A percentile compares a stretch with the other conserved stretches of the same genome.
Conservation (phyloP, 2,888 invertebrate species). For the Steinernema carpocapsae region DNA sequence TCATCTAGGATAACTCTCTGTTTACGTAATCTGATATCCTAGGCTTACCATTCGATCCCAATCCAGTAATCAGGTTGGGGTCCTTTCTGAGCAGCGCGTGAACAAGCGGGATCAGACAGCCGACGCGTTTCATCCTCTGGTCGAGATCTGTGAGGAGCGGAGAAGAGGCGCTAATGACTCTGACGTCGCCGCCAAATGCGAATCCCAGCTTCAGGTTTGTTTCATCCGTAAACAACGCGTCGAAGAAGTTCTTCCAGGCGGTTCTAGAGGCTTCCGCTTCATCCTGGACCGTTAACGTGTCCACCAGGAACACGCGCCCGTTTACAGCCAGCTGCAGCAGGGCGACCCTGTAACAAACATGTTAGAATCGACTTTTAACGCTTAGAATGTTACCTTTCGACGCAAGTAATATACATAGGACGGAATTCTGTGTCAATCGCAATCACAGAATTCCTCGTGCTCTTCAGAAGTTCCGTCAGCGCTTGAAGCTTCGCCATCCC, state of each 20-base stretch:
- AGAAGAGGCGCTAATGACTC: slow-evolving; percentile 42
- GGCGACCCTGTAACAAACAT: slow-evolving; percentile 43
- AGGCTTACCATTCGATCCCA: not conserved
- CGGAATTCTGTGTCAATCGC: slow-evolving; percentile 1
- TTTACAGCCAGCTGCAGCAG: slow-evolving; percentile 46
- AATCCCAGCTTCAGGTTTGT: slow-evolving; percentile 44
- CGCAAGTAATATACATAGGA: slow-evolving; percentile 11
- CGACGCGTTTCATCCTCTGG: not conserved
- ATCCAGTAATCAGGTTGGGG: not conserved
- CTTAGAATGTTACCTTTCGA: not conserved
- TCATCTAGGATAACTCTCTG: slow-evolving; percentile 44
- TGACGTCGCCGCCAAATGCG: slow-evolving; percentile 48
- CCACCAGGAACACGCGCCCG: slow-evolving; percentile 44
- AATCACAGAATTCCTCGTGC: not conserved
- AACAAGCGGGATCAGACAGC: not conserved
- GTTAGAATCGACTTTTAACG: not conserved
- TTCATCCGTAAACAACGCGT: slow-evolving; percentile 37
- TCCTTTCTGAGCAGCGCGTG: not conserved
- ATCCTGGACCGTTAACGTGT: slow-evolving; percentile 42
- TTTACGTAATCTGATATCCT: slow-evolving; percentile 22
- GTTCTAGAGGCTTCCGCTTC: not conserved
- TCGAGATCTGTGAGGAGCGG: not conserved
- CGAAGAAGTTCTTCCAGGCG: slow-evolving; percentile 45
- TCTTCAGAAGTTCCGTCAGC: not conserved
- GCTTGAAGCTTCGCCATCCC: not conserved